Base-by-base conservation (phyloP, 2,113 vertebrate species). In the Vireo altiloquus region DNA sequence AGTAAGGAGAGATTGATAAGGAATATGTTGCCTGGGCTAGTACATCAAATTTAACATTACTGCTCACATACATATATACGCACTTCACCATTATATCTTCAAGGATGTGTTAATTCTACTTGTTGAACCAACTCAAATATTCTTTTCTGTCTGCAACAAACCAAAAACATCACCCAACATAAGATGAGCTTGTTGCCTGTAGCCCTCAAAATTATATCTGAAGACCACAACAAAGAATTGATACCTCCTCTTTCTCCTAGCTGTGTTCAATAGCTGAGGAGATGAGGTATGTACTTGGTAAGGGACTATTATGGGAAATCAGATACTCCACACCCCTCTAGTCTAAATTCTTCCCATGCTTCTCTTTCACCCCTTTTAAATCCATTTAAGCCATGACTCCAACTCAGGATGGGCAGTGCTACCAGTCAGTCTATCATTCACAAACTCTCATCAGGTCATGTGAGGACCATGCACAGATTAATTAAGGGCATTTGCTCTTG, bases 351-450 rank as follows among this genome's bases (percentile, higher is more conserved):
- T 95, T 95, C 87, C 85, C 78, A 90, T 91, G 79, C 85, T 95
- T 96, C 84, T 94, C 82, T 88, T 92, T 88, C 91, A 70, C 87
- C n/a, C 42, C 52, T 85, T 89, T 80, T 74, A 95, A 91, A 95
- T 80, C 68, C 75, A 74, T 66, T 89, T 95, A 94, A 93, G 68
- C 79, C 82, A 74, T 40, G 44, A 63, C 54, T 82, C 82, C 71
- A 66, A 61, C 91, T 22, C 71, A 88, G 79, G 88, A 88, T 60
- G 82, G 75, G 47, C 79, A 85, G 22, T 44, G 31, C 90, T 83
- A 95, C 91, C 79, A 91, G 66, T 80, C 53, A 95, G 82, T 82
- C 50, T 56, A 59, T 82, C 79, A 88, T 40, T 93, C 88, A 93
- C 59, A 74, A 91, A 90, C 66, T 66, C 89, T 95, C 87, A 90